Evolutionary conservation across 2,113 vertebrate genomes (phyloP).

Genomic region (Leiothrix lutea): DNA sequence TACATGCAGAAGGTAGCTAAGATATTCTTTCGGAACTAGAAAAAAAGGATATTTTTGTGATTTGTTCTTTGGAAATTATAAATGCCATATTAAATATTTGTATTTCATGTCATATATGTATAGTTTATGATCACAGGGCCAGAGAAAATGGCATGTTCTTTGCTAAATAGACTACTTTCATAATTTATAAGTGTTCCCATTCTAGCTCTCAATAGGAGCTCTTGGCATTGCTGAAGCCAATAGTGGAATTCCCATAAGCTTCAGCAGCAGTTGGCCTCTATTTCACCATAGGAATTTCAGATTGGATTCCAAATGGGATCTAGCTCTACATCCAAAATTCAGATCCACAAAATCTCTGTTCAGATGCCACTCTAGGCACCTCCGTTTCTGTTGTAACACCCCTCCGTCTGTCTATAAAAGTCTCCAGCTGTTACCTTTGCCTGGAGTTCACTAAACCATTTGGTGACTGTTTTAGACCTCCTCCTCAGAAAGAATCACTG

Average conservation of each 20-base stretch:
- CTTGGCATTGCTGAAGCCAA: background rate
- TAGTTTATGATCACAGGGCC: background rate
- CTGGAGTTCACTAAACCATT: background rate
- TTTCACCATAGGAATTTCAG: constrained; percentile 1
- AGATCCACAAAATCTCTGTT: background rate
- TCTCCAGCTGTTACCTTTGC: background rate
- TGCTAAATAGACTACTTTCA: background rate
- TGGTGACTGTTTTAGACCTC: background rate
- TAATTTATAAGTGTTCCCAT: background rate
- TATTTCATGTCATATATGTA: background rate
- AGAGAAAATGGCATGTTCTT: background rate
- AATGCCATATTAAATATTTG: background rate
- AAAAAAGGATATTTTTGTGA: background rate
- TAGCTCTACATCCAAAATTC: background rate
- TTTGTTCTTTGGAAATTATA: background rate
- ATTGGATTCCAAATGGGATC: background rate
- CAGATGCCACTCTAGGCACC: background rate
- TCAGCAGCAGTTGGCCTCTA: background rate
- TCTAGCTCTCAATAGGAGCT: background rate
- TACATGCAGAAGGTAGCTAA: background rate
- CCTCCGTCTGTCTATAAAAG: background rate
- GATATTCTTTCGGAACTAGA: background rate
- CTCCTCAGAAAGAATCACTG: background rate
- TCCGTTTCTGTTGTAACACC: background rate
- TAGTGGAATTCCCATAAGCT: background rate